Evolutionary conservation across 1,140 invertebrate species (phyloP), one percentile per base, ranked within the genome.

Genomic region (Hestina assimilis): DNA sequence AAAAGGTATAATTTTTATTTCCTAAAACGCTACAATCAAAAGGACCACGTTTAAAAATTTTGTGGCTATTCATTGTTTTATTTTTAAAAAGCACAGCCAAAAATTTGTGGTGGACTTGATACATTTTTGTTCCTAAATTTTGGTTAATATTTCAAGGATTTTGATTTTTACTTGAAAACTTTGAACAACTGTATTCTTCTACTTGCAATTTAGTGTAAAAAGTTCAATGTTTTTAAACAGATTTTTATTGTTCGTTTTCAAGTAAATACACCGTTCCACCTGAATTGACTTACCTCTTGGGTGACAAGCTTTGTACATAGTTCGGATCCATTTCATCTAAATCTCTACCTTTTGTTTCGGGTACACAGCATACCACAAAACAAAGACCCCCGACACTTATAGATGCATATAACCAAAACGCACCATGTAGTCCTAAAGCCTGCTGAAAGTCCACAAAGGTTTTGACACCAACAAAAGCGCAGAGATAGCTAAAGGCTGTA

Each of bases 401-500:
- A 28, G 93, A 95, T 0, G 96, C 94, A 81, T 97, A 98, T 47
- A 97, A 90, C 95, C 96, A 97, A 84, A 97, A 98, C 0, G 95
- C 94, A 0, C 95, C 95, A 69, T 95, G 92, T 12, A 96, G 83
- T 0, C 95, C 95, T 11, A 97, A 87, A 7, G 92, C 79, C 74
- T 93, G 91, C 78, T 96, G 93, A 72, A 97, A 93, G 72, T 96
- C 93, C 43, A 95, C 92, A 83, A 97, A 98, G 7, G 96, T 95
- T 79, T 97, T 97, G 8, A 97, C 96, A 15, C 96, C 94, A n/a
- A 96, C 90, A 79, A 97, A 97, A 52, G 95, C 95, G 85, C 94
- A 96, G 14, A 95, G 92, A 90, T 97, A 97, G 80, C 94, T 96
- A 79, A 96, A 95, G 42, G 94, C 93, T 0, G 95, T 95, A 20